Evolutionary conservation across 2,888 invertebrate genomes (phyloP).

Genomic region (Vannuccia rotundouncinata): DNA sequence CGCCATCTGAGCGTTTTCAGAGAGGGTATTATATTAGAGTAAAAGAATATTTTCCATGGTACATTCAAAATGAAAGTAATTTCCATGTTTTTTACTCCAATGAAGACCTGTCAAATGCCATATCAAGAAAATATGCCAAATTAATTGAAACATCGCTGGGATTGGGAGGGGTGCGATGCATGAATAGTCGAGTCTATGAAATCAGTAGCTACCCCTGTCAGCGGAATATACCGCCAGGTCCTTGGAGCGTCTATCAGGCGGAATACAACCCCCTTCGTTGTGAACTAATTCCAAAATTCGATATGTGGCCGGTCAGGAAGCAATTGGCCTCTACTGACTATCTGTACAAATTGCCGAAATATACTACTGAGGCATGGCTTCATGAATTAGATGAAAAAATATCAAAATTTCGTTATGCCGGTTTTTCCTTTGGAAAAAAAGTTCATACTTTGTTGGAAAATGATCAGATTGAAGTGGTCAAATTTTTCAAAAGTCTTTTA

Average conservation of each 20-base stretch:
- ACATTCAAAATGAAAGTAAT: not conserved
- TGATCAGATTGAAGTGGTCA: not conserved
- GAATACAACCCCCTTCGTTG: too few species aligned
- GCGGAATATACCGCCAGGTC: too few species aligned
- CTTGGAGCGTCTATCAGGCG: too few species aligned
- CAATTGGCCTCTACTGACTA: not conserved
- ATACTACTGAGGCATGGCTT: not conserved
- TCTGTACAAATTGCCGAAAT: not conserved
- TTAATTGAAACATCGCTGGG: slow-evolving; percentile 8
- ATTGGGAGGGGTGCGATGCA: slow-evolving; percentile 16
- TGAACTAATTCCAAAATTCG: not conserved
- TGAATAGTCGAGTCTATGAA: slow-evolving; percentile 17
- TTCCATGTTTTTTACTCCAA: slow-evolving; percentile 25
- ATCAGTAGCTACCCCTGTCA: not conserved
- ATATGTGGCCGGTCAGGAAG: not conserved
- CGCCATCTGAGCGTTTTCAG: not conserved
- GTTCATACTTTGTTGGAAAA: not conserved
- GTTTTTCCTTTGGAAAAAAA: not conserved
- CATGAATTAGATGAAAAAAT: not conserved
- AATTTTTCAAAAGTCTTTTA: not conserved
- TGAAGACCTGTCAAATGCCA: not conserved
- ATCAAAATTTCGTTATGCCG: not conserved
- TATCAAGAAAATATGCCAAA: not conserved
- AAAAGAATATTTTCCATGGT: not conserved
- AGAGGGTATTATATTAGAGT: not conserved